A percentile compares a stretch with the other conserved stretches of the same genome.
Evolutionary conservation across 2,797 vertebrate species (phyloP).

Genomic region (Acomys russatus): DNA sequence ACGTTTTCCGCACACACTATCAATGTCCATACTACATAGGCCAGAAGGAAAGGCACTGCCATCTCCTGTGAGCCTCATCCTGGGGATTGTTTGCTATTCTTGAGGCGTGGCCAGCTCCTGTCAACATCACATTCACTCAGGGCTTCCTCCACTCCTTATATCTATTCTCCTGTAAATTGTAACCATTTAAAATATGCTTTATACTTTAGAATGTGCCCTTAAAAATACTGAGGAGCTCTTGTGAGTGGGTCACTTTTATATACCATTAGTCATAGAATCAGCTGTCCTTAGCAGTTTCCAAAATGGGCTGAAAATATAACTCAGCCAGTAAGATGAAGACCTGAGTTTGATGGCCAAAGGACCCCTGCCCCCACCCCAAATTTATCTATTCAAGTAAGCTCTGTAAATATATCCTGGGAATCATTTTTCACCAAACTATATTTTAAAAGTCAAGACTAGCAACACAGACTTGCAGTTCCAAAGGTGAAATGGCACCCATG

Average conservation of each 20-base stretch:
- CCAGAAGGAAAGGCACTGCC: neutral
- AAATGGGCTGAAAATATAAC: neutral
- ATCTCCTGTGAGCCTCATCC: neutral
- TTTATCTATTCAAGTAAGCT: neutral
- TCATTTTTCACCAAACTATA: neutral
- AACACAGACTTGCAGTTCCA: neutral
- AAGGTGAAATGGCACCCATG: neutral
- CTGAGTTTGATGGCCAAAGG: neutral
- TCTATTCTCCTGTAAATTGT: neutral
- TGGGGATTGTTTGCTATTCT: neutral
- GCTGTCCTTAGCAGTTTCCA: neutral
- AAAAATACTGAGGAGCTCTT: constrained; percentile 22
- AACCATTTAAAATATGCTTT: neutral
- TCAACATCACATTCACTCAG: neutral
- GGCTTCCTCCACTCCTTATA: neutral
- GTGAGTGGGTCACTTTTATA: neutral
- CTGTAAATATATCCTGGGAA: neutral
- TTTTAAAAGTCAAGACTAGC: neutral
- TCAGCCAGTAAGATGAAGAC: neutral
- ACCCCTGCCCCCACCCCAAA: neutral
- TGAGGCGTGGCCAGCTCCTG: neutral
- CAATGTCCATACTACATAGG: neutral
- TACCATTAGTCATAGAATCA: neutral
- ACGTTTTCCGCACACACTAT: neutral
- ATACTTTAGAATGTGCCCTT: constrained; percentile 53